Conservation (phyloP, 2,797 vertebrate genomes). For the Acipenser ruthenus region DNA sequence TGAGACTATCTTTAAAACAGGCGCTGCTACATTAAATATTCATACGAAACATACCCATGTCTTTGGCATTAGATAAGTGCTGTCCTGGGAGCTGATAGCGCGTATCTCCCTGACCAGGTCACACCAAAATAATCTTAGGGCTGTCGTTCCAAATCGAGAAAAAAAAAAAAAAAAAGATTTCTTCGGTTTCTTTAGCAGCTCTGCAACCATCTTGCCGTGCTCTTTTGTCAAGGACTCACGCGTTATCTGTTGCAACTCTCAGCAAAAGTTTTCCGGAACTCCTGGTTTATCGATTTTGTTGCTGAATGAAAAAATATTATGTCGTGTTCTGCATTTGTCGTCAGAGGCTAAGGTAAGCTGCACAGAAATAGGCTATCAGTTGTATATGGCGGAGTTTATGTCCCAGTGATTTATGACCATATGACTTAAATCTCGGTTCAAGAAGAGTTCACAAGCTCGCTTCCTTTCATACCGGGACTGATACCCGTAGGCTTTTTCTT, state of each 20-base stretch:
- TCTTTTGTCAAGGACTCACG: constrained; percentile 54
- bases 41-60: constrained; percentile 72
- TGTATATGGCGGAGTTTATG: constrained; percentile 95
- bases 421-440: constrained; percentile 99
- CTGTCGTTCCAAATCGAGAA: constrained; percentile 57
- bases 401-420: constrained; percentile 98
- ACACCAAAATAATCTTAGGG: constrained; percentile 61
- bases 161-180: constrained; percentile 31
- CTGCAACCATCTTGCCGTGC: constrained; percentile 46
- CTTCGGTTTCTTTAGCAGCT: constrained; percentile 32
- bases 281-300: constrained; percentile 69
- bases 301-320: constrained; percentile 71
- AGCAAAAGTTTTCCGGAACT: constrained; percentile 62
- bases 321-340: constrained; percentile 78
- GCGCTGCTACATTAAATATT: constrained; percentile 63
- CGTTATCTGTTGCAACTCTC: constrained; percentile 46
- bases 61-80: constrained; percentile 57
- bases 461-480: constrained; percentile 76
- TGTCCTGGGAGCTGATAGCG: constrained; percentile 57
- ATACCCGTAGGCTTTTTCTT: constrained; percentile 62
- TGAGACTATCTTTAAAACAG: constrained; percentile 58
- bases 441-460: constrained; percentile 94
- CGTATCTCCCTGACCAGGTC: constrained; percentile 63
- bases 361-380: constrained; percentile 81
- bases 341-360: constrained; percentile 98